These are phyloP conservation scores for Dallia pectoralis DNA, from an alignment of 2,797 vertebrate genomes.

Conservation along the genomic window DNA sequence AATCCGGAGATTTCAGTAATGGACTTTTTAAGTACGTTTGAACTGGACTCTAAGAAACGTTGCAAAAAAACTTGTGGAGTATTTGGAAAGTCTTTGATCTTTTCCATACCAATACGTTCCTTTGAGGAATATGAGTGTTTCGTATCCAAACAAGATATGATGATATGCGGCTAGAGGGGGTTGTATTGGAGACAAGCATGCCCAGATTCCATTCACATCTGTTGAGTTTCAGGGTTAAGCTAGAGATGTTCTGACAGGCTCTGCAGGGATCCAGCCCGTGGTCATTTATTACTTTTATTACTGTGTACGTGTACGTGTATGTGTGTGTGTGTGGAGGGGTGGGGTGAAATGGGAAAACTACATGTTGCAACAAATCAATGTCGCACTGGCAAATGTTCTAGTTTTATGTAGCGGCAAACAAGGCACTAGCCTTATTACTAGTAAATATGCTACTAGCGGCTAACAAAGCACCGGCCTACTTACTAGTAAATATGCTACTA, in stretches of 20 bases:
- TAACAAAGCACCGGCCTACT: too few relatives aligned
- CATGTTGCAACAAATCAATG: neutral
- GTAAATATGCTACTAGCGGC: too few relatives aligned
- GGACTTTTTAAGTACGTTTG: neutral
- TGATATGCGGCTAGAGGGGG: neutral
- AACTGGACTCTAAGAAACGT: neutral
- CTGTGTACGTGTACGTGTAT: neutral
- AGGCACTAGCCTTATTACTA: neutral
- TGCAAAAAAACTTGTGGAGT: neutral
- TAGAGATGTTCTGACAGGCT: slow-evolving; percentile 21
- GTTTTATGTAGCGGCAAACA: neutral
- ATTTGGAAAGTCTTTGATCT: neutral
- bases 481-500: too few relatives aligned
- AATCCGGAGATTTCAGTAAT: neutral
- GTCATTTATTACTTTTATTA: slow-evolving; percentile 40
- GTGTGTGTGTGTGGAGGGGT: neutral
- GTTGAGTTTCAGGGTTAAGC: slow-evolving; percentile 30
- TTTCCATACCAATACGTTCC: neutral
- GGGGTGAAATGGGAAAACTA: neutral
- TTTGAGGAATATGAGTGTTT: neutral
- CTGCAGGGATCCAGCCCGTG: slow-evolving; percentile 22
- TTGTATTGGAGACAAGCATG: neutral
- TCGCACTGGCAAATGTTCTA: too few relatives aligned
- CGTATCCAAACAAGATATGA: neutral
- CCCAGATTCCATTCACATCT: slow-evolving; percentile 49